These are phyloP conservation scores for Andrena fulva DNA, from an alignment of 2,888 invertebrate species.

Conservation along the genomic window DNA sequence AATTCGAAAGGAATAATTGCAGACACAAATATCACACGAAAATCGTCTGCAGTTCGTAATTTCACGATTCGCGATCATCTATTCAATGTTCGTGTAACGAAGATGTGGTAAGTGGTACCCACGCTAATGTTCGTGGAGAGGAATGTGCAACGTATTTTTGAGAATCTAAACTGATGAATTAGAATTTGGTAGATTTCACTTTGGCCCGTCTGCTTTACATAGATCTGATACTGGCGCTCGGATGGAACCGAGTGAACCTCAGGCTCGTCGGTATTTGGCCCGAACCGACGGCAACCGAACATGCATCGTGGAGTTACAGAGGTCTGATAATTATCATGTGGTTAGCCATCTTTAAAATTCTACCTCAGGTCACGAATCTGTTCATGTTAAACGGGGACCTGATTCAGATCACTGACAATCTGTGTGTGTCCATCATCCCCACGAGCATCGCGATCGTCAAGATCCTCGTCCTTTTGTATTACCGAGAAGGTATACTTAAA, in stretches of 20 bases:
- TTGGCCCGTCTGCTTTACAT: not conserved
- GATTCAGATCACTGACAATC: not conserved
- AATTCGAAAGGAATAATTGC: too few relatives aligned
- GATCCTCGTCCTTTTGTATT: conserved; percentile 65
- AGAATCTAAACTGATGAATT: too few relatives aligned
- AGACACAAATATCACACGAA: too few relatives aligned
- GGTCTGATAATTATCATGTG: not conserved
- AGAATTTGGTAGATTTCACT: not conserved
- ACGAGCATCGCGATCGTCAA: conserved; percentile 50
- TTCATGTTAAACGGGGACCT: conserved; percentile 1
- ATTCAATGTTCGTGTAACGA: too few relatives aligned
- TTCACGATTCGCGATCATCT: too few relatives aligned
- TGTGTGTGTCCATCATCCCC: conserved; percentile 2
- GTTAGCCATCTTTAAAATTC: not conserved
- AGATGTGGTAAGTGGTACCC: too few relatives aligned
- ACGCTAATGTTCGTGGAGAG: too few relatives aligned
- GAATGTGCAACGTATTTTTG: too few relatives aligned
- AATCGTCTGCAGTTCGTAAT: too few relatives aligned
- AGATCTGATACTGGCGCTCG: conserved; percentile 13
- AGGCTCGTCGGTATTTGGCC: conserved; percentile 14
- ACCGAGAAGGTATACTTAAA: conserved; percentile 63
- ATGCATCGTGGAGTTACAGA: not conserved
- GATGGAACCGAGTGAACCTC: conserved; percentile 20
- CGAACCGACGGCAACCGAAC: not conserved
- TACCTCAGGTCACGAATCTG: not conserved